Conservation (phyloP, 2,113 vertebrate genomes). For the Thamnophis sirtalis region DNA sequence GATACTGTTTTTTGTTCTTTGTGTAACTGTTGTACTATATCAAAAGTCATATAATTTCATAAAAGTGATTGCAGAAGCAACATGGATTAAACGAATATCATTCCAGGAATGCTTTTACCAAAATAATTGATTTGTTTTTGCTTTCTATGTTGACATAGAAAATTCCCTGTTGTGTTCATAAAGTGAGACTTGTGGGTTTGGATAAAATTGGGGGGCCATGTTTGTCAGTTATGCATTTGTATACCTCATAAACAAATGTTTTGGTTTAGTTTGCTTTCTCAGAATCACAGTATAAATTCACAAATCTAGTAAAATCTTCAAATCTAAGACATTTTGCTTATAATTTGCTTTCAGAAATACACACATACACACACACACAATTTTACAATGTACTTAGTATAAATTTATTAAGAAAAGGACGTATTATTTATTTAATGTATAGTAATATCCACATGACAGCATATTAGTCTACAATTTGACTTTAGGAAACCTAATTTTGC, state of each 20-base stretch:
- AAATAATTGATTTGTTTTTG: background rate
- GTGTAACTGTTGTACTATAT: constrained; percentile 36
- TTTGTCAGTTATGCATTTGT: background rate
- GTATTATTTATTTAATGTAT: background rate
- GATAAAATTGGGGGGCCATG: background rate
- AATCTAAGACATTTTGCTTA: background rate
- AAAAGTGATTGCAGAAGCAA: background rate
- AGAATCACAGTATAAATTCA: background rate
- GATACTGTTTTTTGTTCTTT: background rate
- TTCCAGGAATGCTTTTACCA: background rate
- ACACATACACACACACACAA: background rate
- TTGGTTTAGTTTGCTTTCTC: background rate
- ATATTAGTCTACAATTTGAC: background rate
- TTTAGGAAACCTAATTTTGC: background rate
- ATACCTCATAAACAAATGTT: background rate
- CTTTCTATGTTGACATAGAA: background rate
- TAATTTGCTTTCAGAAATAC: background rate
- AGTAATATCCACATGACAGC: background rate
- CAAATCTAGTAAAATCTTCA: background rate
- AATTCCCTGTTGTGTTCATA: background rate
- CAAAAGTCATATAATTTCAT: background rate
- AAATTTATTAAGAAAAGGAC: background rate
- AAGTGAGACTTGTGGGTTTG: background rate
- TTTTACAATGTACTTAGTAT: constrained; percentile 1
- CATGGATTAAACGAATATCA: background rate